phyloP scores from a whole-genome alignment of 1,140 invertebrate species.

The Apocrypta bakeri region DNA sequence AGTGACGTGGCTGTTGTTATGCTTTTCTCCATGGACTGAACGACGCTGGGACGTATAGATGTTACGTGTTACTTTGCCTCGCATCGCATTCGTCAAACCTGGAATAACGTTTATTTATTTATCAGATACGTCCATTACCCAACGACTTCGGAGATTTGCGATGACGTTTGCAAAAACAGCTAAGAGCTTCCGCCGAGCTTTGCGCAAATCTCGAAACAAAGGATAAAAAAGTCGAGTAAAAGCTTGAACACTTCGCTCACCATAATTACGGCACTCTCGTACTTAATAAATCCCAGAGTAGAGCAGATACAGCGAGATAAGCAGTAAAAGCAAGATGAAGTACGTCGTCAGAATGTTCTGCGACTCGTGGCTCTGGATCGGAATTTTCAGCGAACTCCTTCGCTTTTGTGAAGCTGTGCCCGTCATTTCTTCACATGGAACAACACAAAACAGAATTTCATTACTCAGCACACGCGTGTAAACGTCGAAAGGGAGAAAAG shows the following conservation, averaged over 20 bases:
- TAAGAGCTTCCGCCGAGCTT: no score
- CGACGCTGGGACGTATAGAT: neutral
- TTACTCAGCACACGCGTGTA: neutral
- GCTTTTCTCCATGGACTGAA: neutral
- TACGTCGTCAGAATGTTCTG: constrained; percentile 74
- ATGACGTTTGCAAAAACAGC: neutral
- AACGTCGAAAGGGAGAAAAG: neutral
- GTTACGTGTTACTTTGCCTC: constrained; percentile 27
- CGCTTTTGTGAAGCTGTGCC: constrained; percentile 45
- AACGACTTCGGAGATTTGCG: no score
- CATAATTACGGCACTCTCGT: neutral
- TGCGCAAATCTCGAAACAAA: neutral
- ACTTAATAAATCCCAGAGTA: constrained; percentile 71
- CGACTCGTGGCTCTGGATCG: constrained; percentile 66
- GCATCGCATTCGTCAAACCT: constrained; percentile 52
- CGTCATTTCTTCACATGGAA: constrained; percentile 44
- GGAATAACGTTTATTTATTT: constrained; percentile 44
- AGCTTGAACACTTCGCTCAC: constrained; percentile 7
- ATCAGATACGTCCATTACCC: neutral
- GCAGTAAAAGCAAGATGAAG: constrained; percentile 71
- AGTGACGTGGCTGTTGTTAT: neutral
- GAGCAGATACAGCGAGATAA: constrained; percentile 72
- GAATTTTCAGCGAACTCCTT: constrained; percentile 59
- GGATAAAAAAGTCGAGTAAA: neutral
- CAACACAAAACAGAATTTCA: constrained; percentile 18